These are phyloP conservation scores for Dendrocincla tyrannina DNA, from an alignment of 2,797 vertebrate species.

Conservation along the genomic window DNA sequence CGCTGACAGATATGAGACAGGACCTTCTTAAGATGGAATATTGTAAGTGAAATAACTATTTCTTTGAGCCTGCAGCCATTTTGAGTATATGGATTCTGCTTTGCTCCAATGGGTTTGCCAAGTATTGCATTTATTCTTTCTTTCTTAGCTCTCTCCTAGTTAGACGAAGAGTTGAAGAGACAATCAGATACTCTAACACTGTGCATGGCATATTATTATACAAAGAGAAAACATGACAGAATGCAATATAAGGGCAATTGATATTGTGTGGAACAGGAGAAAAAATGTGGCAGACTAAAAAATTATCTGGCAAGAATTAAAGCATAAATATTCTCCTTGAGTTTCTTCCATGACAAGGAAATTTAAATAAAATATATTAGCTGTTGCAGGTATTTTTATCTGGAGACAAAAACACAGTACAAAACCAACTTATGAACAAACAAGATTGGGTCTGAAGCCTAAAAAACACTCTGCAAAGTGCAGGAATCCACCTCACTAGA, in stretches of 20 bases:
- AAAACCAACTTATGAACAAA: background rate
- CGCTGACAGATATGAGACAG: background rate
- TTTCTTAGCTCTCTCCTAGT: background rate
- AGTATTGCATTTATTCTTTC: background rate
- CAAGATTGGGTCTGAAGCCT: background rate
- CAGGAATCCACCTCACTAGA: background rate
- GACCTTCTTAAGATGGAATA: background rate
- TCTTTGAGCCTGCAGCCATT: background rate
- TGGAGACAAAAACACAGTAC: background rate
- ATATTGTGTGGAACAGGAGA: background rate
- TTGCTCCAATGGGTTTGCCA: background rate
- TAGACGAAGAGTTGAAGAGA: background rate
- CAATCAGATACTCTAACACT: background rate
- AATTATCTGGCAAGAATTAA: background rate
- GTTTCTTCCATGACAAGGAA: background rate
- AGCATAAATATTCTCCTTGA: background rate
- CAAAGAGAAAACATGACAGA: background rate
- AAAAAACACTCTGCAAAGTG: background rate
- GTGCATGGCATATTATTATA: background rate
- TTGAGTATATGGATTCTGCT: background rate
- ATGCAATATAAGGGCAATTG: background rate
- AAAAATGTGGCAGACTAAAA: background rate
- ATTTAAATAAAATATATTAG: background rate
- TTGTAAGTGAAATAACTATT: background rate
- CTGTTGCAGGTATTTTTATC: background rate